A percentile compares a stretch with the other conserved stretches of the same genome.
Evolutionary conservation across 2,888 invertebrate species (phyloP).

Genomic region (Sarcophaga carnaria): DNA sequence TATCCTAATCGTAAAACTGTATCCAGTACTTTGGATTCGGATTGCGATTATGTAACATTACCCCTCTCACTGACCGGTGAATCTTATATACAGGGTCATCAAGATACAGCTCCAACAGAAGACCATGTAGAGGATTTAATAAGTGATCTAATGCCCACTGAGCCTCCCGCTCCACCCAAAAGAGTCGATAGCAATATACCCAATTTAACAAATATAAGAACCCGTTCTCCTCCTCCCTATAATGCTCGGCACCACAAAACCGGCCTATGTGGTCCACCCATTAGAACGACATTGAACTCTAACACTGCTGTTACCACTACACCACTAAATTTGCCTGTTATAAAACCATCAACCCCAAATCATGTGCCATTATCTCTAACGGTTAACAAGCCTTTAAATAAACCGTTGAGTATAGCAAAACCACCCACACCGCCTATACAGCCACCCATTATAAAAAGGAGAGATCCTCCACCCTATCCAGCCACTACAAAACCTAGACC

Average conservation of each 20-base stretch:
- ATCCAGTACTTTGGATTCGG: conserved; percentile 92
- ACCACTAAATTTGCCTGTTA: conserved; percentile 52
- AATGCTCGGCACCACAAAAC: conserved; percentile 86
- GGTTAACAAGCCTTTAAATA: conserved; percentile 53
- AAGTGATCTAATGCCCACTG: conserved; percentile 82
- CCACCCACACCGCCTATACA: conserved; percentile 57
- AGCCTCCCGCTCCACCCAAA: conserved; percentile 87
- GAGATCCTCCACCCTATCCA: conserved; percentile 88
- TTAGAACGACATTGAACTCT: conserved; percentile 68
- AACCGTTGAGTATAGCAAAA: conserved; percentile 50
- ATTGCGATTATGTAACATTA: conserved; percentile 94
- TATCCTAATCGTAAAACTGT: conserved; percentile 91
- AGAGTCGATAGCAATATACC: conserved; percentile 85
- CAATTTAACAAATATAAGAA: conserved; percentile 80
- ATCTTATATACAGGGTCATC: conserved; percentile 84
- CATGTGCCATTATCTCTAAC: conserved; percentile 69
- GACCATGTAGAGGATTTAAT: conserved; percentile 81
- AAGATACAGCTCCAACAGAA: conserved; percentile 85
- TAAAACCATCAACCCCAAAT: conserved; percentile 57
- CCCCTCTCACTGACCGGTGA: conserved; percentile 84
- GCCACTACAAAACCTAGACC: conserved; percentile 81
- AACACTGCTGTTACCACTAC: conserved; percentile 46
- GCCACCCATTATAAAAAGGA: conserved; percentile 75
- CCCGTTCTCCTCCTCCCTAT: conserved; percentile 87
- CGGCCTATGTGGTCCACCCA: conserved; percentile 81